These are phyloP conservation scores for Brienomyrus brachyistius DNA, from an alignment of 2,113 vertebrate genomes.

Conservation along the genomic window DNA sequence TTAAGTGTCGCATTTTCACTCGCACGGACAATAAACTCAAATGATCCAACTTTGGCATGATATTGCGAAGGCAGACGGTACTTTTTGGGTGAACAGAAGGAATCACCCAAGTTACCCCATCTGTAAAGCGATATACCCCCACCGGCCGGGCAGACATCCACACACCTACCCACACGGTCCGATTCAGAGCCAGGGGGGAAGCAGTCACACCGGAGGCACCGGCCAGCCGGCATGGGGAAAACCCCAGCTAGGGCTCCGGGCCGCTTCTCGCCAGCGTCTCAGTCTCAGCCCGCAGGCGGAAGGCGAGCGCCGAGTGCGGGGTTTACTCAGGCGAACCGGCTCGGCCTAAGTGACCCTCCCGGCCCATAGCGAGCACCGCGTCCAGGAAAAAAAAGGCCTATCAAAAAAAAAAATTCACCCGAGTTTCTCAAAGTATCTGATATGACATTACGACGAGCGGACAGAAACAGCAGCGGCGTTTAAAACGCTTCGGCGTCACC, in stretches of 20 bases:
- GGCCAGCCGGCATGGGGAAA: not conserved
- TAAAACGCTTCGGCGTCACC: not conserved
- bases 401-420: not conserved
- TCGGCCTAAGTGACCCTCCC: slow-evolving; percentile 12
- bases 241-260: not conserved
- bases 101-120: not conserved
- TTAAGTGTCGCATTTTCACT: not conserved
- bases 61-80: not conserved
- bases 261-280: not conserved
- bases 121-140: not conserved
- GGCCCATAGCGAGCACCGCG: slow-evolving; percentile 6
- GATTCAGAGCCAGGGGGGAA: not conserved
- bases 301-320: not conserved
- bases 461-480: not conserved
- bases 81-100: not conserved
- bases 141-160: not conserved
- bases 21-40: not conserved
- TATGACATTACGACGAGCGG: not conserved
- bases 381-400: slow-evolving; percentile 18
- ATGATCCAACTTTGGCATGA: not conserved
- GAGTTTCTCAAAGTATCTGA: not conserved
- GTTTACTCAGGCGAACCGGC: not conserved
- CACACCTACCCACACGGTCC: not conserved
- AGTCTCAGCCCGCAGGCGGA: not conserved
- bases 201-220: not conserved